phyloP scores from a whole-genome alignment of 2,797 vertebrate genomes.

The Astyanax mexicanus region DNA sequence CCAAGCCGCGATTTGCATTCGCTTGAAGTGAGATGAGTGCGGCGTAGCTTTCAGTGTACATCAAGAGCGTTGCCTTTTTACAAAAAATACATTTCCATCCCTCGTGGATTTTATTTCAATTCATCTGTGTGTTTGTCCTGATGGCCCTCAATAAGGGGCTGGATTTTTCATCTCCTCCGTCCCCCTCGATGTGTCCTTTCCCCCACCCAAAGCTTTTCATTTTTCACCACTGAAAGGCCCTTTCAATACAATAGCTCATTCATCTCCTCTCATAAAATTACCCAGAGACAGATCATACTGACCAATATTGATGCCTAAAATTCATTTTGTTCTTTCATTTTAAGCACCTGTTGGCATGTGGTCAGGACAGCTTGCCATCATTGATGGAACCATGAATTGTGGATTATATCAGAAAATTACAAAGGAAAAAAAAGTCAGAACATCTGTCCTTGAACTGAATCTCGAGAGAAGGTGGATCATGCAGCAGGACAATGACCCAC shows the following conservation, averaged over 20 bases:
- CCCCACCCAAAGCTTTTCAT: conserved; percentile 6
- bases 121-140: conserved; percentile 41
- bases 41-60: conserved; percentile 60
- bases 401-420: no score
- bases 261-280: neutral
- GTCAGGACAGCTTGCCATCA: no score
- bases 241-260: conserved; percentile 23
- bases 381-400: no score
- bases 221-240: conserved; percentile 28
- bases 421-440: no score
- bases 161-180: conserved; percentile 38
- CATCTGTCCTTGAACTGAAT: no score
- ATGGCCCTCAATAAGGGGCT: conserved; percentile 21
- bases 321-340: neutral
- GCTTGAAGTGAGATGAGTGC: conserved; percentile 69
- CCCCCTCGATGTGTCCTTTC: neutral
- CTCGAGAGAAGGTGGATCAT: no score
- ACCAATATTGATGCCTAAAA: conserved; percentile 26
- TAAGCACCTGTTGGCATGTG: no score
- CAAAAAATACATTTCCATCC: conserved; percentile 42
- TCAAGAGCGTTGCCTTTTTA: conserved; percentile 58
- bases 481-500: no score
- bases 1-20: conserved; percentile 66
- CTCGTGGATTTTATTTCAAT: conserved; percentile 37
- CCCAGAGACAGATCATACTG: neutral